These are phyloP conservation scores for Aurelia aurita DNA, from an alignment of 30 jellyfish, hydroid and myxozoan genomes.

Conservation along the genomic window DNA sequence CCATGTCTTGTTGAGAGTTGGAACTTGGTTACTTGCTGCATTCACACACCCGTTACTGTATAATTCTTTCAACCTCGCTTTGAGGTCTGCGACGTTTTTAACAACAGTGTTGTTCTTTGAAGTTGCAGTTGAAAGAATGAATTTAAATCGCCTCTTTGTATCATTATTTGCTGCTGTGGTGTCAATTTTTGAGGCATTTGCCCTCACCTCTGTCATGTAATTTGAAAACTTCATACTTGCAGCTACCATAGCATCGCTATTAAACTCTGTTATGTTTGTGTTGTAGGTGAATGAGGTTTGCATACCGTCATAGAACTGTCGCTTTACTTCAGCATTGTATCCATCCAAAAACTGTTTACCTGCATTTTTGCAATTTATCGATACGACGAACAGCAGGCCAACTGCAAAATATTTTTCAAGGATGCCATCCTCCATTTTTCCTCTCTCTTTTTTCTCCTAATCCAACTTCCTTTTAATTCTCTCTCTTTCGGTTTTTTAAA, in stretches of 20 bases:
- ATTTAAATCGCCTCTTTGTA: constrained; percentile 67
- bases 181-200: constrained; percentile 68
- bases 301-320: neutral
- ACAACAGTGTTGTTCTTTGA: constrained; percentile 57
- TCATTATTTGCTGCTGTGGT: constrained; percentile 57
- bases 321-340: too few relatives aligned
- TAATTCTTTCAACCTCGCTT: constrained; percentile 63
- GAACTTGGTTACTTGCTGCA: constrained; percentile 72
- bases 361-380: constrained; percentile 41
- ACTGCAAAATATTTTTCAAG: neutral
- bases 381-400: too few relatives aligned
- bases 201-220: constrained; percentile 49
- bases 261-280: constrained; percentile 79
- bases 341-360: constrained; percentile 62
- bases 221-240: constrained; percentile 68
- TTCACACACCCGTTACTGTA: constrained; percentile 87
- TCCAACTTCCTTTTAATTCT: too few relatives aligned
- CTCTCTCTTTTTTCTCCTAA: too few relatives aligned
- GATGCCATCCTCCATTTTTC: too few relatives aligned
- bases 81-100: constrained; percentile 44
- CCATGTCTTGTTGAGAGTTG: constrained; percentile 47
- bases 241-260: constrained; percentile 64
- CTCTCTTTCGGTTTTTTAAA: too few relatives aligned
- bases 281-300: constrained; percentile 74
- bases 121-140: constrained; percentile 64